A percentile compares a stretch with the other conserved stretches of the same genome.
Evolutionary conservation across 2,113 vertebrate genomes (phyloP).

Genomic region (Lepisosteus osseus): DNA sequence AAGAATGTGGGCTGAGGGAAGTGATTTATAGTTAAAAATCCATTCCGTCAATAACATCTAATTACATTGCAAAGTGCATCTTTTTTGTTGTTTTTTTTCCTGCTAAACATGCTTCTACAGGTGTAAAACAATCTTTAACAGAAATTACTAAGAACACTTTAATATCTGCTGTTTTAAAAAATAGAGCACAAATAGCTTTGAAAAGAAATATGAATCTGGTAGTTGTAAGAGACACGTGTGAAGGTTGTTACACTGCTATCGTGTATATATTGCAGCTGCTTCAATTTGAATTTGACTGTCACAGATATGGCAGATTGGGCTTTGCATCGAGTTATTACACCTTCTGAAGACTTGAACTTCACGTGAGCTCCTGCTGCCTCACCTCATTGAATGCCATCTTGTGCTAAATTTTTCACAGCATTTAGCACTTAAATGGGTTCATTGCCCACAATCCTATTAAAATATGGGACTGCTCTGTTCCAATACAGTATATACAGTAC

Average conservation of each 20-base stretch:
- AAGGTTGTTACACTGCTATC: conserved; percentile 57
- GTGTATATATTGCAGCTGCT: conserved; percentile 49
- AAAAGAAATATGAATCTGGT: conserved; percentile 41
- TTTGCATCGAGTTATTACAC: conserved; percentile 46
- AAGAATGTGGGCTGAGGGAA: conserved; percentile 25
- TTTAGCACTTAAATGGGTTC: conserved; percentile 86
- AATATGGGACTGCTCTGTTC: conserved; percentile 77
- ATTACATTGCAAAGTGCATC: conserved; percentile 37
- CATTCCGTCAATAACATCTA: conserved; percentile 25
- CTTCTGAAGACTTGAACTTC: conserved; percentile 56
- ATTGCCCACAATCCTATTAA: conserved; percentile 81
- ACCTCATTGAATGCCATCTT: conserved; percentile 82
- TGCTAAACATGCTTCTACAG: conserved; percentile 20
- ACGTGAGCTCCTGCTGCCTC: conserved; percentile 65
- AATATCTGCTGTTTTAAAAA: conserved; percentile 28
- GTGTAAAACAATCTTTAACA: conserved; percentile 25
- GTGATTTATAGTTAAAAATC: conserved; percentile 32
- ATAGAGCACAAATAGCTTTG: conserved; percentile 12
- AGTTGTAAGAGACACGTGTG: conserved; percentile 44
- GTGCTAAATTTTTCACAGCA: conserved; percentile 84
- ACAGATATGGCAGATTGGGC: conserved; percentile 53
- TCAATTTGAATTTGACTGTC: conserved; percentile 45
- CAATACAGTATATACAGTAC: conserved; percentile 65
- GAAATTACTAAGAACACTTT: conserved; percentile 25
- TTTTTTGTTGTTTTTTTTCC: not conserved